Conservation (phyloP, 2,888 invertebrate genomes). For the Acleris literana region DNA sequence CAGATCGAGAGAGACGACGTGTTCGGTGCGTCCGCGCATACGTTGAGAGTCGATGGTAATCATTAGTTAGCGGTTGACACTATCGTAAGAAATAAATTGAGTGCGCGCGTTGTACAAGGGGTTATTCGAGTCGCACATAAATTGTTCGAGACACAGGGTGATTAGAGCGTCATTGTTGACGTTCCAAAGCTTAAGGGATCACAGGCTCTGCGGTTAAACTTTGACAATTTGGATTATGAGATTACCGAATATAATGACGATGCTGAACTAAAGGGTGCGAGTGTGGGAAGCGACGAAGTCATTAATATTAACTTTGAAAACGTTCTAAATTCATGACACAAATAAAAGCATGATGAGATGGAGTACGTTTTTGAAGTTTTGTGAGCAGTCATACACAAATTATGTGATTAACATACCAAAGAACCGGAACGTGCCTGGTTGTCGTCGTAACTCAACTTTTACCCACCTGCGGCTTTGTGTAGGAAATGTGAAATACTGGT, state of each 20-base stretch:
- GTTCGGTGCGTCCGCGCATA: slow-evolving; percentile 23
- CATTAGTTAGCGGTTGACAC: slow-evolving; percentile 62
- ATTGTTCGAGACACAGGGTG: slow-evolving; percentile 54
- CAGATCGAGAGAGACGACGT: slow-evolving; percentile 21
- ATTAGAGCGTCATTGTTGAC: slow-evolving; percentile 63
- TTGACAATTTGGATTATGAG: slow-evolving; percentile 34
- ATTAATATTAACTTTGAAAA: slow-evolving; percentile 22
- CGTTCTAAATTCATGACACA: slow-evolving; percentile 19
- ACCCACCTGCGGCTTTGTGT: slow-evolving; percentile 30
- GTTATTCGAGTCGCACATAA: slow-evolving; percentile 56
- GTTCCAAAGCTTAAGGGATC: slow-evolving; percentile 56
- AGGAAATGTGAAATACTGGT: slow-evolving; percentile 27
- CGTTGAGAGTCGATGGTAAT: slow-evolving; percentile 55
- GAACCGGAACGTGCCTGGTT: slow-evolving; percentile 34
- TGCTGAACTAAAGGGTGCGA: slow-evolving; percentile 28
- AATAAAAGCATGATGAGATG: slow-evolving; percentile 15
- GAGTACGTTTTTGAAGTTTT: slow-evolving; percentile 24
- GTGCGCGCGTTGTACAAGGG: slow-evolving; percentile 49
- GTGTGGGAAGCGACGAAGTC: slow-evolving; percentile 25
- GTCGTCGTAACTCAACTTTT: slow-evolving; percentile 37
- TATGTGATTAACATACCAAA: slow-evolving; percentile 37
- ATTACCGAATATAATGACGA: slow-evolving; percentile 32
- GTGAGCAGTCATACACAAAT: slow-evolving; percentile 36
- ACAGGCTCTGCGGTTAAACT: slow-evolving; percentile 44
- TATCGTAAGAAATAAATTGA: slow-evolving; percentile 70